Base-by-base conservation (phyloP, 2,888 invertebrate species). In the Entomobrya multifasciata region DNA sequence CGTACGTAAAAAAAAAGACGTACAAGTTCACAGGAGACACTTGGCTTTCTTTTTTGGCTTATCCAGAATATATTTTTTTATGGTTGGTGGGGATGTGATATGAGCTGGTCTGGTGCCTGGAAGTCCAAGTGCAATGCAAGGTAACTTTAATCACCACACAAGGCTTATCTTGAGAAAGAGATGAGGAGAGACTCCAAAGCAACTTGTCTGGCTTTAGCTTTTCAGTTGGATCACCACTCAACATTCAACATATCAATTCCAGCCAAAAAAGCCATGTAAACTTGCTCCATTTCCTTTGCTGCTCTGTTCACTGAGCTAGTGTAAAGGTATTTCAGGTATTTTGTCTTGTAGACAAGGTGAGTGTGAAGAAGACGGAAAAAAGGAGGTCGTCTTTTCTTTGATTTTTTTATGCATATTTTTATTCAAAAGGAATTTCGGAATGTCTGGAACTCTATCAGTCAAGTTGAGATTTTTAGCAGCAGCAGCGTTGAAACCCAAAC, bases 111-210 rank as follows among this genome's bases (percentile, higher is more conserved):
- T 86, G 86, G 81, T 81, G 86, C 86, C 86, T 77, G 76, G 76
- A 81, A 81, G 86, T 86, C 86, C 86, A 86, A 86, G 86, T 86
- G 86, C 86, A 81, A 81, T 86, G 67, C 76, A 67, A 86, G 86
- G 86, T 86, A 86, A 86, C 81, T 86, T 81, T 86, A 86, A 86
- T 86, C 86, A n/a, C n/a, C n/a, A n/a, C n/a, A n/a, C n/a, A 86
- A 76, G 77, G 77, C 76, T 86, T 86, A 86, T 86, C 86, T 80
- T n/a, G n/a, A n/a, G n/a, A n/a, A n/a, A n/a, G 70, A n/a, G 49
- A 49, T 49, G 49, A 49, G 49, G n/a, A n/a, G 49, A 49, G 8
- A 4, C 5, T 3, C 49, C 5, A 22, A 60, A 25, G 27, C 17
- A 17, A 17, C 67, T 67, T 20, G 76, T 76, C 76, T 76, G 57